These are phyloP conservation scores for Cryptocephalus moraei DNA, from an alignment of 2,888 invertebrate species.

Conservation along the genomic window DNA sequence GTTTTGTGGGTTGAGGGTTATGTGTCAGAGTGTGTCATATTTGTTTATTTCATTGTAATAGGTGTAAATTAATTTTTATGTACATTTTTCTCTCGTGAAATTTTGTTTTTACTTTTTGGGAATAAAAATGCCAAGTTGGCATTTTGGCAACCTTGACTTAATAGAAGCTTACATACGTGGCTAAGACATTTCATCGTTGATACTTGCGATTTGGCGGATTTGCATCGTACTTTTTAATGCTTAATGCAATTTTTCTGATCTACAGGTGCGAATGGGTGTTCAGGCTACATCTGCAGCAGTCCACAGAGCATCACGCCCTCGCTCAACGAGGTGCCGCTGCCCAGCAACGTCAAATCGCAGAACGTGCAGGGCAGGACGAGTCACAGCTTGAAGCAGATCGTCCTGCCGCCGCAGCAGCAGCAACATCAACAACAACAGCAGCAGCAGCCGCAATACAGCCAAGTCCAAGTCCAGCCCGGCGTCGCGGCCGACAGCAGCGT, in stretches of 20 bases:
- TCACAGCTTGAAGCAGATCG: slow-evolving; percentile 11
- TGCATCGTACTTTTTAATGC: too few species aligned
- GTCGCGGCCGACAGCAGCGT: slow-evolving; percentile 27
- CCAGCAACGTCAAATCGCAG: slow-evolving; percentile 33
- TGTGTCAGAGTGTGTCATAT: too few species aligned
- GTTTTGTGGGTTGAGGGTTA: too few species aligned
- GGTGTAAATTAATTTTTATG: too few species aligned
- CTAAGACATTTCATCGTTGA: too few species aligned
- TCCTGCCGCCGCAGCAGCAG: slow-evolving; percentile 19
- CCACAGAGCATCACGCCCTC: slow-evolving; percentile 26
- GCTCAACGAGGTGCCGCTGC: slow-evolving; percentile 36
- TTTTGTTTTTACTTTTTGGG: too few species aligned
- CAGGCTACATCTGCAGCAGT: slow-evolving; percentile 31
- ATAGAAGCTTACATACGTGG: too few species aligned
- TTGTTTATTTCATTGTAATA: too few species aligned
- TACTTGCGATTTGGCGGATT: too few species aligned
- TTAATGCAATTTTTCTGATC: background rate
- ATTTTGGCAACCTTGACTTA: too few species aligned
- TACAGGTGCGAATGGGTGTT: slow-evolving; percentile 27
- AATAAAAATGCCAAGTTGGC: too few species aligned
- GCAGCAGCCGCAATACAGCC: slow-evolving; percentile 16
- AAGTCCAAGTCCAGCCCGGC: slow-evolving; percentile 14
- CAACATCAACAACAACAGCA: slow-evolving; percentile 22
- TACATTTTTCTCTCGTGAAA: too few species aligned
- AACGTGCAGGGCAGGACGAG: slow-evolving; percentile 23